Evolutionary conservation across 2,888 invertebrate genomes (phyloP), one percentile per base, ranked within the genome.

Genomic region (Ethmia dodecea): DNA sequence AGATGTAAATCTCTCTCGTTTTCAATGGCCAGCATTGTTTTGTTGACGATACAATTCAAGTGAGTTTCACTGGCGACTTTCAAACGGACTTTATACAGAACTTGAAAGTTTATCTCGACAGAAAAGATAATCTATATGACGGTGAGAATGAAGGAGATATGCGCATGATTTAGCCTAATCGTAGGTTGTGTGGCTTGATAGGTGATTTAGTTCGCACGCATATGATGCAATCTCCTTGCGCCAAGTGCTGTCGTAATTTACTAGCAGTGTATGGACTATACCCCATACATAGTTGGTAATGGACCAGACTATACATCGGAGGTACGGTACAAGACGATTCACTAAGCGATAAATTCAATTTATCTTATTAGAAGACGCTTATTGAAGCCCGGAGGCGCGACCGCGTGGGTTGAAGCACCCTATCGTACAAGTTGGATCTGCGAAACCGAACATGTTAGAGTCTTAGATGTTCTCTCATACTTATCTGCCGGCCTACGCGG

Each of bases 1-100:
- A 55, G 73, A 76, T 75, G 65, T 60, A 70, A 69, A 76, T 75
- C 72, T 69, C 55, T 49, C 60, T 72, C 56, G 62, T 64, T 71
- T 73, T 67, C 67, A 65, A 66, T 65, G 56, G 58, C 45, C 49
- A 42, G 55, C 60, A 73, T 73, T 71, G 72, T 73, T 71, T 66
- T 60, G 60, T 71, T 62, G 62, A 63, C 59, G 60, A 64, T 61
- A 63, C 62, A 64, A 72, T 66, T 67, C 59, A 50, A 64, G 50
- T 47, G 53, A 61, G 63, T 64, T 69, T 65, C 68, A 62, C 58
- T 37, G 53, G 18, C 45, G 40, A 59, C 62, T 65, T 65, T 65
- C 60, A 48, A 60, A 45, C 52, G 48, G 43, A 41, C 45, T 56
- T 52, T 57, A 52, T 52, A 58, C 43, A 49, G 53, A 49, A 53